These are phyloP conservation scores for Mirza zaza DNA, from an alignment of 2,113 vertebrate genomes.

Conservation along the genomic window DNA sequence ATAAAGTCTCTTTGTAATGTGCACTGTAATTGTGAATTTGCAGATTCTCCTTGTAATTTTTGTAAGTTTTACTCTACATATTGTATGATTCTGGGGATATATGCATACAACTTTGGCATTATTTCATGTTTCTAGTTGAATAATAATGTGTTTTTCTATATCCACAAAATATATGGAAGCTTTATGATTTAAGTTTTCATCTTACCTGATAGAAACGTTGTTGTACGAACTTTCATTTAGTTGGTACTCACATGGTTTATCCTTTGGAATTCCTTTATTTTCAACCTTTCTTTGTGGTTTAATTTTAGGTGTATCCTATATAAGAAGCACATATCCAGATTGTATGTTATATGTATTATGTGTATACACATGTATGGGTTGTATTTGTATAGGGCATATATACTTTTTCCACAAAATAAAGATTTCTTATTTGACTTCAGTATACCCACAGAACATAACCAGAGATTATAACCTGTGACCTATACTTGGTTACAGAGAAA, in stretches of 20 bases:
- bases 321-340: background rate
- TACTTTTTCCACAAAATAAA: background rate
- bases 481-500: background rate
- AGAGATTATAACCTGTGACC: background rate
- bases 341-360: background rate
- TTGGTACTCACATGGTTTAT: background rate
- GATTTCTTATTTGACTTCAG: background rate
- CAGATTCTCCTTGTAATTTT: background rate
- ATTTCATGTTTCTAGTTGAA: background rate
- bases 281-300: background rate
- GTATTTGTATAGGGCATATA: background rate
- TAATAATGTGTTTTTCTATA: background rate
- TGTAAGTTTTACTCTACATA: background rate
- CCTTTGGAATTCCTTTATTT: background rate
- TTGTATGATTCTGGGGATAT: background rate
- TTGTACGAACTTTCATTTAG: background rate
- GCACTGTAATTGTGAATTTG: background rate
- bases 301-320: background rate
- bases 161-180: background rate
- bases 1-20: background rate
- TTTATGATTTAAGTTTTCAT: background rate
- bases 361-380: background rate
- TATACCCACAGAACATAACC: background rate
- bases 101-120: background rate
- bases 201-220: background rate